A percentile compares a stretch with the other conserved stretches of the same genome.
phyloP scores from a whole-genome alignment of 2,797 vertebrate species.

The Amniataba percoides region DNA sequence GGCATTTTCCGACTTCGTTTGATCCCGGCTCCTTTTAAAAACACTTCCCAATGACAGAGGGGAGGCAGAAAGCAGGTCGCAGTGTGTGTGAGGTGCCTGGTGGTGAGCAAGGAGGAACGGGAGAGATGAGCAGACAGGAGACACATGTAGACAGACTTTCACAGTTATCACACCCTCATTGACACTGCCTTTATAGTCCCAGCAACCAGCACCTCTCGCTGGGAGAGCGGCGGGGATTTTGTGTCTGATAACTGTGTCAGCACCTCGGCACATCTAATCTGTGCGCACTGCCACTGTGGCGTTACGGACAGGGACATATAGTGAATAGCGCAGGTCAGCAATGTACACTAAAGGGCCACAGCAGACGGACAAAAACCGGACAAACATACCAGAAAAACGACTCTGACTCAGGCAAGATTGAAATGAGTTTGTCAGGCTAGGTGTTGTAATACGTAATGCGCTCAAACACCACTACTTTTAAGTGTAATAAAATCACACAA shows the following conservation, averaged over 20 bases:
- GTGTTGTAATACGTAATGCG: conserved; percentile 1
- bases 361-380: conserved; percentile 15
- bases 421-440: conserved; percentile 1
- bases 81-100: conserved; percentile 39
- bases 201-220: conserved; percentile 53
- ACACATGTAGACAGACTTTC: conserved; percentile 83
- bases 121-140: conserved; percentile 76
- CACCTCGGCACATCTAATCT: conserved; percentile 61
- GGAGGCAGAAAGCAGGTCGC: conserved; percentile 76
- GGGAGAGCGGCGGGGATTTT: conserved; percentile 62
- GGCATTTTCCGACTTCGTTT: conserved; percentile 82
- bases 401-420: background rate
- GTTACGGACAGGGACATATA: conserved; percentile 33
- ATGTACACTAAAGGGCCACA: conserved; percentile 18
- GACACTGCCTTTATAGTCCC: conserved; percentile 67
- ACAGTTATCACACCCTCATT: conserved; percentile 78
- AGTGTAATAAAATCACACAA: conserved; percentile 13
- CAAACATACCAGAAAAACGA: background rate
- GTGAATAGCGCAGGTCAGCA: conserved; percentile 26
- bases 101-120: conserved; percentile 60
- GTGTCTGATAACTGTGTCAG: conserved; percentile 77
- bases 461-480: conserved; percentile 20
- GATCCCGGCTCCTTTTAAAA: conserved; percentile 80
- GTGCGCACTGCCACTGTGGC: conserved; percentile 28
- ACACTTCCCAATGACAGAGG: conserved; percentile 75